Conservation (phyloP, 2,113 vertebrate genomes). For the Alligator sinensis region DNA sequence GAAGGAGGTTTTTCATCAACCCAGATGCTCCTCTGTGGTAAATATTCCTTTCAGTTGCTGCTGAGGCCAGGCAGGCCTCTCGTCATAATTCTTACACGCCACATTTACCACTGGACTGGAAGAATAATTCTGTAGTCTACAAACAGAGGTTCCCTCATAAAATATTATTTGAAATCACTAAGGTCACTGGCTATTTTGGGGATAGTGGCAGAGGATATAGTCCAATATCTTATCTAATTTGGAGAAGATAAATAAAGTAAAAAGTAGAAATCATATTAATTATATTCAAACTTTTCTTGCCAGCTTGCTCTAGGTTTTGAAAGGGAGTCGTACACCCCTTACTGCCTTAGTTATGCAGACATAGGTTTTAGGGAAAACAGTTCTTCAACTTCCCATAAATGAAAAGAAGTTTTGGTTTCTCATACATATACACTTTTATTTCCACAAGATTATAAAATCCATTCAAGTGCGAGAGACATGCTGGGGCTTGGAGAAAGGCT, state of each 20-base stretch:
- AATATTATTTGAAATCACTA: not conserved
- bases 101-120: not conserved
- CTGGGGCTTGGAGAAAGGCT: not conserved
- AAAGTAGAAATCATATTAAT: not conserved
- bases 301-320: not conserved
- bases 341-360: not conserved
- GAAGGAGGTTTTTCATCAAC: not conserved
- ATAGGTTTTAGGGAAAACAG: not conserved
- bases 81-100: not conserved
- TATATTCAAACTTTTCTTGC: not conserved
- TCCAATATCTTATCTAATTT: not conserved
- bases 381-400: not conserved
- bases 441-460: not conserved
- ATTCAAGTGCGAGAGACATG: not conserved
- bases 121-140: not conserved
- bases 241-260: not conserved
- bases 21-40: not conserved
- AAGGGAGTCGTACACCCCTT: not conserved
- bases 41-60: not conserved
- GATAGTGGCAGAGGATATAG: not conserved
- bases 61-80: not conserved
- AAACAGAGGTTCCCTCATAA: not conserved
- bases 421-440: not conserved
- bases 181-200: not conserved
- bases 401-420: not conserved